A percentile compares a stretch with the other conserved stretches of the same genome.
Evolutionary conservation across 2,797 vertebrate genomes (phyloP).

Genomic region (Pseudopleuronectes americanus): DNA sequence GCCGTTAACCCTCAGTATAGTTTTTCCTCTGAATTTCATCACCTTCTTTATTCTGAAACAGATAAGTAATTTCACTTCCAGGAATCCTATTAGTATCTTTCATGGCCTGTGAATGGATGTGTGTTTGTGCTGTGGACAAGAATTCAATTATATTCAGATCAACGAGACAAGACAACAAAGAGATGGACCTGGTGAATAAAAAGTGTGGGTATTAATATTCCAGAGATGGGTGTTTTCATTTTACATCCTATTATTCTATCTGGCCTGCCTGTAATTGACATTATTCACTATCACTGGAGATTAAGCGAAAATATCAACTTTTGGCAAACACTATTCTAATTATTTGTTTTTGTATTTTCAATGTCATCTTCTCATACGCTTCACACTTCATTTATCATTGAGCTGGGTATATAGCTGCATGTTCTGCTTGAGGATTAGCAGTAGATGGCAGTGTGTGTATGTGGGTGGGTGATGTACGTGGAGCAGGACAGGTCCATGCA

Average conservation of each 20-base stretch:
- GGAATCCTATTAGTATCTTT: neutral
- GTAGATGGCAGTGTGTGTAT: conserved; percentile 75
- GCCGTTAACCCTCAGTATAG: neutral
- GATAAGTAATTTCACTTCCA: neutral
- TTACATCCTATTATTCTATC: conserved; percentile 9
- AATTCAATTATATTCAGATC: conserved; percentile 47
- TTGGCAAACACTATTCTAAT: neutral
- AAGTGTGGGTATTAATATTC: conserved; percentile 23
- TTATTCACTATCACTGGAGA: conserved; percentile 17
- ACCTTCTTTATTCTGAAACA: conserved; percentile 15
- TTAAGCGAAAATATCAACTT: neutral
- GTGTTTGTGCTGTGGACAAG: conserved; percentile 8
- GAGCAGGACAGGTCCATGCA: neutral
- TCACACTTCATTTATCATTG: neutral
- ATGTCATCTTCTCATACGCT: neutral
- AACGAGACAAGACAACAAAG: conserved; percentile 33
- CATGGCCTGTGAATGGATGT: conserved; percentile 20
- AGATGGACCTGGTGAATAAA: conserved; percentile 9
- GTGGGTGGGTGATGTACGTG: conserved; percentile 8
- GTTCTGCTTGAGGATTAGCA: conserved; percentile 41
- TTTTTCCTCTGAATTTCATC: neutral
- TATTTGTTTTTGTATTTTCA: conserved; percentile 4
- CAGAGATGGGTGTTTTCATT: conserved; percentile 26
- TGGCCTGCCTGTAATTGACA: neutral
- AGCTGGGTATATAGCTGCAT: neutral